phyloP scores from a whole-genome alignment of 2,113 vertebrate species.

The Pimephales promelas region DNA sequence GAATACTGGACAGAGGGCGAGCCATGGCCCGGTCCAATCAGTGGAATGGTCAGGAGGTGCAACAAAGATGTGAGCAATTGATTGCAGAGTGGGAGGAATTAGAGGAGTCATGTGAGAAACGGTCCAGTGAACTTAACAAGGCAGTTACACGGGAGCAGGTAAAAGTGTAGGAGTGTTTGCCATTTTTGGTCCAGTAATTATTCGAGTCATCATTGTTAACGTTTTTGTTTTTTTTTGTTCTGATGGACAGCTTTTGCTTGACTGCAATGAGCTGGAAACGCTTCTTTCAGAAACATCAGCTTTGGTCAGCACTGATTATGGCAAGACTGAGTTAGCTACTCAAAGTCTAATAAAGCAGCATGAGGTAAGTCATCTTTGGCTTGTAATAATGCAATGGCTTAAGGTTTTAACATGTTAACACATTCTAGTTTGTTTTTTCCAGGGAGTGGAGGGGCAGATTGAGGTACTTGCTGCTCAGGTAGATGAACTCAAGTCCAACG shows the following conservation, averaged over 20 bases:
- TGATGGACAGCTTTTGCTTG: constrained; percentile 78
- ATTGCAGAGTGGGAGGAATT: constrained; percentile 79
- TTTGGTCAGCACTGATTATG: constrained; percentile 76
- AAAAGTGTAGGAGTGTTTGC: constrained; percentile 18
- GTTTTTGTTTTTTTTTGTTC: background rate
- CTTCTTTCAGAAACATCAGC: constrained; percentile 76
- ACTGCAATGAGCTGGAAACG: constrained; percentile 82
- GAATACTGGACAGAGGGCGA: constrained; percentile 78
- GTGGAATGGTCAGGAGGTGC: constrained; percentile 70
- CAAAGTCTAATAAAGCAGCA: constrained; percentile 80
- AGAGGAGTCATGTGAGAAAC: constrained; percentile 75
- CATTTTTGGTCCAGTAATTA: constrained; percentile 2
- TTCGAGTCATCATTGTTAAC: background rate
- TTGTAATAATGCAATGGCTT: background rate
- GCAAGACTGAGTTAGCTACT: constrained; percentile 78
- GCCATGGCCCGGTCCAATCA: constrained; percentile 67
- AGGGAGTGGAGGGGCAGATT: constrained; percentile 71
- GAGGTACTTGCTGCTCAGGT: constrained; percentile 69
- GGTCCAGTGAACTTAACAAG: constrained; percentile 74
- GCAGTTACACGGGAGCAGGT: constrained; percentile 83
- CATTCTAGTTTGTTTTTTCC: background rate
- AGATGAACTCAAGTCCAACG: constrained; percentile 63
- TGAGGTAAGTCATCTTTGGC: constrained; percentile 72
- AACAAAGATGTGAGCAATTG: constrained; percentile 77
- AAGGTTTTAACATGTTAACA: background rate